A percentile compares a stretch with the other conserved stretches of the same genome.
phyloP scores from a whole-genome alignment of 2,113 vertebrate genomes.

The Ciconia stormi region DNA sequence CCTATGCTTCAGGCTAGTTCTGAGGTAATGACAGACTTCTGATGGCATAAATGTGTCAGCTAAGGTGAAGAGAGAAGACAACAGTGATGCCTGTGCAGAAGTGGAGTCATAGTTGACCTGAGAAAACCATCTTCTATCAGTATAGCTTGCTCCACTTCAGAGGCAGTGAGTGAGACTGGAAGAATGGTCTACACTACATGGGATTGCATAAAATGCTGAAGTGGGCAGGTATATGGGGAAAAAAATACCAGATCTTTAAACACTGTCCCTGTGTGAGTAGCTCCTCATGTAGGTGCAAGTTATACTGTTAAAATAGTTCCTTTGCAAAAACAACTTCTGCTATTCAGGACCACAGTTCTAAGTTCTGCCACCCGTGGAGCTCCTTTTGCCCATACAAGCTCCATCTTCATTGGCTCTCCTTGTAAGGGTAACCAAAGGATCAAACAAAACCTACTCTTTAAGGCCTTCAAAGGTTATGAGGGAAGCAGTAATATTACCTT shows the following conservation, averaged over 20 bases:
- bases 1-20: background rate
- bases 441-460: background rate
- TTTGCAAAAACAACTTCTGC: background rate
- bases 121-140: background rate
- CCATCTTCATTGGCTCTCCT: background rate
- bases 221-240: too few species aligned
- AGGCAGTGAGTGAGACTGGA: background rate
- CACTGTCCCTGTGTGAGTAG: background rate
- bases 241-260: background rate
- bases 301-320: background rate
- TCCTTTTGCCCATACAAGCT: background rate
- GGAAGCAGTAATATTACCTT: background rate
- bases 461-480: background rate
- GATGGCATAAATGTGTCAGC: background rate
- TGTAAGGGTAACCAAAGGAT: background rate
- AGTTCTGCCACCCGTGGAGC: background rate
- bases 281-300: background rate
- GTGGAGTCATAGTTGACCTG: background rate
- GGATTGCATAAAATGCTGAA: background rate
- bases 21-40: background rate
- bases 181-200: background rate
- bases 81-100: background rate
- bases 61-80: background rate
- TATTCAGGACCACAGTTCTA: background rate
- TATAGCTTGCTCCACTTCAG: background rate